Evolutionary conservation across 30 jellyfish, hydroid and myxozoan genomes (phyloP), one percentile per base, ranked within the genome.

Genomic region (Pseudorhiza aurosa): DNA sequence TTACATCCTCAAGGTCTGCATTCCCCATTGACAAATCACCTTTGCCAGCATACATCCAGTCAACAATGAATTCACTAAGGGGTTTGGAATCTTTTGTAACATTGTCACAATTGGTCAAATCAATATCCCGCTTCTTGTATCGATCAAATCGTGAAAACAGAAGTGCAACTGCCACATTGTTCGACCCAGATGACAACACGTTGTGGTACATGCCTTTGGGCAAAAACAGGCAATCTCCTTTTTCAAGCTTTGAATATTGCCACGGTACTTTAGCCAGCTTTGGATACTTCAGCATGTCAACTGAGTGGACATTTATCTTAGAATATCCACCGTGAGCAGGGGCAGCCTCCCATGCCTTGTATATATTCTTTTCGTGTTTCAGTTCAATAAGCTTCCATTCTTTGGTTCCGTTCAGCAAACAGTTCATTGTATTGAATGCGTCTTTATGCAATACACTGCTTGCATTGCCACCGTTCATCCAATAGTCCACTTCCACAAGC

Each of bases 291-390:
- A 10, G 39, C 33, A 89, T 15, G 53, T 89, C 95, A 46, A 89
- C 97, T 21, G 78, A 26, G 8, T 67, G 85, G 9, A 91, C 91
- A 65, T 89, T 82, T 58, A 89, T 79, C 58, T 77, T 68, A 18
- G 97, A 89, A 65, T 76, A 89, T 12, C 97, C 97, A 6, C 97
- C 97, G 51, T 26, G 62, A 8, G 91, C 82, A 15, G 88, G 78
- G 43, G 95, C 90, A 35, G 87, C 91, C 77, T 89, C 97, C 91
- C 89, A 65, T 21, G 95, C 97, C 63, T 89, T 89, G 68, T 89
- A 89, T 45, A 89, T 81, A 19, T 77, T 70, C 65, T 89, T 71
- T 60, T 89, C 91, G 37, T 89, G 80, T 29, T 84, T 73, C 24
- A 69, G 71, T 18, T 81, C 91, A 65, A 89, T 74, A 46, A 89